Conservation (phyloP, 2,797 vertebrate species). For the Amblyopsis hoosieri region DNA sequence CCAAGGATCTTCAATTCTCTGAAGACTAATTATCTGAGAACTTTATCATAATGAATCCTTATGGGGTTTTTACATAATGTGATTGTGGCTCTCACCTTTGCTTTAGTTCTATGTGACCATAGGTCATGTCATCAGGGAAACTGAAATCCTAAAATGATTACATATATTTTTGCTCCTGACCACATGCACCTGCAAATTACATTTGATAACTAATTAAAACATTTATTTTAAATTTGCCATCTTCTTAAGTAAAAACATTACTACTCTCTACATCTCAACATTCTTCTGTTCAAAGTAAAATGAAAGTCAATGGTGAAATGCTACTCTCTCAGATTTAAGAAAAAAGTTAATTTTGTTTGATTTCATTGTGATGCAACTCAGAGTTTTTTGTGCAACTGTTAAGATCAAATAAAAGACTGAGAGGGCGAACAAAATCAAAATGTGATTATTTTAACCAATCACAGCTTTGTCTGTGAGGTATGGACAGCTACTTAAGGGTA, state of each 20-base stretch:
- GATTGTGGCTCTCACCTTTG: slow-evolving; percentile 30
- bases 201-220: too few species aligned
- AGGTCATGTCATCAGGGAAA: slow-evolving; percentile 8
- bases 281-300: slow-evolving; percentile 54
- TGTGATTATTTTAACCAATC: slow-evolving; percentile 61
- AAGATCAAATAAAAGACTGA: slow-evolving; percentile 62
- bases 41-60: slow-evolving; percentile 10
- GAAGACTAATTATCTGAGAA: slow-evolving; percentile 5
- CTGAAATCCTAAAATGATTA: too few species aligned
- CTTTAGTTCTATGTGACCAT: slow-evolving; percentile 16
- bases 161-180: too few species aligned
- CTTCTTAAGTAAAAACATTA: too few species aligned
- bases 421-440: slow-evolving; percentile 36
- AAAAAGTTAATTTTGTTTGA: slow-evolving; percentile 58
- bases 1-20: background rate
- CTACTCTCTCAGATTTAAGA: slow-evolving; percentile 53
- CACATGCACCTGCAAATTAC: slow-evolving; percentile 3
- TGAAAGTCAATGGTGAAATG: slow-evolving; percentile 37
- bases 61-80: slow-evolving; percentile 6
- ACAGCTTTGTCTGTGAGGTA: slow-evolving; percentile 38
- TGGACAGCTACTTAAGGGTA: slow-evolving; percentile 36
- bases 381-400: slow-evolving; percentile 63
- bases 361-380: slow-evolving; percentile 69
- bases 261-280: slow-evolving; percentile 15
- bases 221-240: too few species aligned